Evolutionary conservation across 2,797 vertebrate genomes (phyloP).

Genomic region (Spheniscus humboldti): DNA sequence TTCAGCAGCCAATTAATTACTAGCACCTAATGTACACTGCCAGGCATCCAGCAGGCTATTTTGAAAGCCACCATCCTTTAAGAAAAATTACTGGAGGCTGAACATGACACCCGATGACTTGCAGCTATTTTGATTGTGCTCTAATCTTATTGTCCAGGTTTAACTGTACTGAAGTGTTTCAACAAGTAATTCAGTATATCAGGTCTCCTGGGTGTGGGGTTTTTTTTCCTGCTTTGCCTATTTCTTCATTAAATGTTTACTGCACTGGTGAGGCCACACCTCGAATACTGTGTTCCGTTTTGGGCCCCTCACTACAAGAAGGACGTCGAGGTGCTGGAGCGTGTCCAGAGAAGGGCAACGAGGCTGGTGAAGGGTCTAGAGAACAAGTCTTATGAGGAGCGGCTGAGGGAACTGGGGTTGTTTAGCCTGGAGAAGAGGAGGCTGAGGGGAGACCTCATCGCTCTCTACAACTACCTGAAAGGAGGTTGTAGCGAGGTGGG

Average conservation of each 20-base stretch:
- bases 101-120: neutral
- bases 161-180: neutral
- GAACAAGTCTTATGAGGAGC: too few relatives aligned
- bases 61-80: neutral
- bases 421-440: too few relatives aligned
- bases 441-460: too few relatives aligned
- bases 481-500: too few relatives aligned
- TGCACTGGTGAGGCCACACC: neutral
- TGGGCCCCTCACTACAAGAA: too few relatives aligned
- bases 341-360: too few relatives aligned
- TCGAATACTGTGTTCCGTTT: too few relatives aligned
- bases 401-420: too few relatives aligned
- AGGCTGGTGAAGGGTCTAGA: too few relatives aligned
- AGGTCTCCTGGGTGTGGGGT: neutral
- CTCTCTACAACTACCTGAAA: too few relatives aligned
- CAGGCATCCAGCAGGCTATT: conserved; percentile 6
- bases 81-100: neutral
- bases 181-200: neutral
- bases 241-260: neutral
- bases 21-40: neutral
- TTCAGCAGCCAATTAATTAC: conserved; percentile 52
- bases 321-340: too few relatives aligned
- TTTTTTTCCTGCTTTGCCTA: neutral
- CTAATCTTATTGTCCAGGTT: neutral
- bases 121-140: neutral